phyloP scores from a whole-genome alignment of 2,888 invertebrate species.

The Apamea anceps region DNA sequence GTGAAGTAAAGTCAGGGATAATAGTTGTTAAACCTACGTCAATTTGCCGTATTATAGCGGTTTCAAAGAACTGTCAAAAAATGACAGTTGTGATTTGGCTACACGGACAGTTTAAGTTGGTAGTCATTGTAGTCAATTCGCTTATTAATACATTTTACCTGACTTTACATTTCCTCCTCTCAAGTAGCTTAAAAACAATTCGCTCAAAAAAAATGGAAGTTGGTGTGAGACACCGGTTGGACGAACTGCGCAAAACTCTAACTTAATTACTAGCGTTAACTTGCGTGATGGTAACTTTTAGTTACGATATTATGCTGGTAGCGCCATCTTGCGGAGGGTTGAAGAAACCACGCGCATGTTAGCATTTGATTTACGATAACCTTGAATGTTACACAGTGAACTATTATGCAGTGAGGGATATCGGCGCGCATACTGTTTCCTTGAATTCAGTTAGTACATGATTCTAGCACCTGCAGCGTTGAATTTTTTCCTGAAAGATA shows the following conservation, averaged over 20 bases:
- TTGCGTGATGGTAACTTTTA: slow-evolving; percentile 2
- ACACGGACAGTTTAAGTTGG: not conserved
- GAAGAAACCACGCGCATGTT: not conserved
- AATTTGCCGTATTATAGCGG: not conserved
- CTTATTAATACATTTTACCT: not conserved
- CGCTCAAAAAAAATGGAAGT: slow-evolving; percentile 22
- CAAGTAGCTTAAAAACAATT: not conserved
- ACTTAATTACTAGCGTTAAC: slow-evolving; percentile 73
- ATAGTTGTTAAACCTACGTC: not conserved
- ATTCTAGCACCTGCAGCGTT: not conserved
- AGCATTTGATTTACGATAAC: not conserved
- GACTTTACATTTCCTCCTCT: not conserved
- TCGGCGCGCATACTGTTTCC: not conserved
- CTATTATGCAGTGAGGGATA: not conserved
- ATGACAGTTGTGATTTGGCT: not conserved
- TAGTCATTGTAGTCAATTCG: not conserved
- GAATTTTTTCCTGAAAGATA: not conserved
- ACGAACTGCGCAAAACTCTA: slow-evolving; percentile 71
- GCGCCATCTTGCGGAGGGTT: slow-evolving; percentile 49
- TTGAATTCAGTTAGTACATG: not conserved
- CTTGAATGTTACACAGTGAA: not conserved
- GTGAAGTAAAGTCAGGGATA: not conserved
- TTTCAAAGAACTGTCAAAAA: not conserved
- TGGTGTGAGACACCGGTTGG: slow-evolving; percentile 51
- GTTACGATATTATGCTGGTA: not conserved